These are phyloP conservation scores for Notothenia coriiceps DNA, from an alignment of 2,113 vertebrate genomes.

Conservation along the genomic window DNA sequence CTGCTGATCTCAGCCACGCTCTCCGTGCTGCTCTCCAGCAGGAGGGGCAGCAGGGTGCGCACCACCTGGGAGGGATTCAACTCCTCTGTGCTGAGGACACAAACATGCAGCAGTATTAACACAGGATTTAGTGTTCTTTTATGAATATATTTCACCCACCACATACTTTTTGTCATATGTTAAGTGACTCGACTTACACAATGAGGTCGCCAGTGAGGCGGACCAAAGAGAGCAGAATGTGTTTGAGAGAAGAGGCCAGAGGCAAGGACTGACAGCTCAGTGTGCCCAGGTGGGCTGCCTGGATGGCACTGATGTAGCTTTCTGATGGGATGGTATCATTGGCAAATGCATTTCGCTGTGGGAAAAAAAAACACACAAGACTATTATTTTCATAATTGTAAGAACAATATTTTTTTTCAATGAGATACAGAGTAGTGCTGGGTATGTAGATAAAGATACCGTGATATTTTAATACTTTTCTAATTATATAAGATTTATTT, in stretches of 20 bases:
- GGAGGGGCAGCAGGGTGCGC: slow-evolving; percentile 90
- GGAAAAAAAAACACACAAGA: slow-evolving; percentile 5
- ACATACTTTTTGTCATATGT: neutral
- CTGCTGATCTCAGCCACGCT: slow-evolving; percentile 95
- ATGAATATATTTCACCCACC: neutral
- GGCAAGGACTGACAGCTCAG: slow-evolving; percentile 94
- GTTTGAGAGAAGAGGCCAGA: slow-evolving; percentile 94
- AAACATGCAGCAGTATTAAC: slow-evolving; percentile 23
- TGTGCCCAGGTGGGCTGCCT: slow-evolving; percentile 95
- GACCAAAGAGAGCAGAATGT: slow-evolving; percentile 95
- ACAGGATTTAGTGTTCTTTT: neutral
- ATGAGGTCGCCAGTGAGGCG: slow-evolving; percentile 96
- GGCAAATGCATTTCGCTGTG: slow-evolving; percentile 95
- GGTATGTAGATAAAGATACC: neutral
- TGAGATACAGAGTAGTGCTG: neutral
- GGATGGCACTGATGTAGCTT: slow-evolving; percentile 98
- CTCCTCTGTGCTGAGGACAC: slow-evolving; percentile 91
- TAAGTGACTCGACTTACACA: slow-evolving; percentile 87
- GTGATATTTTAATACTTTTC: neutral
- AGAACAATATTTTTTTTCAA: neutral
- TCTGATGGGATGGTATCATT: slow-evolving; percentile 97
- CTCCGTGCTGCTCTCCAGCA: slow-evolving; percentile 95
- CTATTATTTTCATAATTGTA: neutral
- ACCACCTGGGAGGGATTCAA: slow-evolving; percentile 92
- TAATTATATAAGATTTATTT: neutral